A percentile compares a stretch with the other conserved stretches of the same genome.
phyloP scores from a whole-genome alignment of 2,888 invertebrate species.

The Dryobotodes eremita region DNA sequence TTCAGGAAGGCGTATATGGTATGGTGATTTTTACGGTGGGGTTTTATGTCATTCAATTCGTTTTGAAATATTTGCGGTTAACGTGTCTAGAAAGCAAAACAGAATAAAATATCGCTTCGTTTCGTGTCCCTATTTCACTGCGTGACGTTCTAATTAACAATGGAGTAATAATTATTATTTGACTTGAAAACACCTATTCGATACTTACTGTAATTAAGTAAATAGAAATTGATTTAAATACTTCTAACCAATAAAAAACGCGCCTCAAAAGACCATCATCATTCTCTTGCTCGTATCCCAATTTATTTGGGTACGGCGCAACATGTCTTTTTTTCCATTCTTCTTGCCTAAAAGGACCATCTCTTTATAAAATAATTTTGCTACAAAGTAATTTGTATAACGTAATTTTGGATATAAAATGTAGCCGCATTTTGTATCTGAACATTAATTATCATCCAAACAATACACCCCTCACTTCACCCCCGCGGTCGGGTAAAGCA shows the following conservation, averaged over 20 bases:
- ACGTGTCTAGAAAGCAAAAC: conserved; percentile 11
- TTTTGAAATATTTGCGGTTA: neutral
- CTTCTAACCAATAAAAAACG: too few species aligned
- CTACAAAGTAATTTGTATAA: too few species aligned
- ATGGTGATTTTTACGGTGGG: neutral
- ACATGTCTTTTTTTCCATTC: too few species aligned
- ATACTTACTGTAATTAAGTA: neutral
- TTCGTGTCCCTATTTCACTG: neutral
- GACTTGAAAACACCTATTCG: neutral
- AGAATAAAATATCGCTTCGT: neutral
- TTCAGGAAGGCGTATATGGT: neutral
- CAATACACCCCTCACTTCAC: neutral
- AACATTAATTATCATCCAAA: neutral
- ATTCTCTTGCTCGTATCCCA: too few species aligned
- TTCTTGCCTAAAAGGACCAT: too few species aligned
- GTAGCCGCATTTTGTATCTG: neutral
- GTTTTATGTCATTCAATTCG: neutral
- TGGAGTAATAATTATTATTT: neutral
- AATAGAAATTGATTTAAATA: neutral
- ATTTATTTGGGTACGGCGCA: too few species aligned
- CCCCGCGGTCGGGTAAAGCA: neutral
- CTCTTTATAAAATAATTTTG: too few species aligned
- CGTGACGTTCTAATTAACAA: neutral
- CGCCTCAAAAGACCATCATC: too few species aligned
- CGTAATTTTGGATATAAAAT: too few species aligned